These are phyloP conservation scores for Penaeus vannamei DNA, from an alignment of 1,140 invertebrate genomes.

Conservation along the genomic window DNA sequence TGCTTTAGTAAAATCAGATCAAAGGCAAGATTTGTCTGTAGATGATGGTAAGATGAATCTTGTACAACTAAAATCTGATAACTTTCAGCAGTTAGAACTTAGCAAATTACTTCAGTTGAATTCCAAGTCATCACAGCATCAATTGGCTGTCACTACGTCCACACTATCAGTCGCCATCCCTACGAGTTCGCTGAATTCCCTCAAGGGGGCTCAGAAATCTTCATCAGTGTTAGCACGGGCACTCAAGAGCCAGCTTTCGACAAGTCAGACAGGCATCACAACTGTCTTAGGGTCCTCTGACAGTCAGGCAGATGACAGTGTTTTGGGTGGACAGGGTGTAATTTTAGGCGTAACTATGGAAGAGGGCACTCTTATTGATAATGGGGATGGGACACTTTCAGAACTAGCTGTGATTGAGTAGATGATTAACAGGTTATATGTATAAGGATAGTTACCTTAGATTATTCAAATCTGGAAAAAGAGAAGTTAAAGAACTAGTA, in stretches of 20 bases:
- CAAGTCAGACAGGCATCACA: conserved; percentile 29
- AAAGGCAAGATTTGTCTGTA: conserved; percentile 26
- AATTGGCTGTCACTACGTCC: conserved; percentile 52
- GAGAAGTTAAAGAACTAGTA: too few relatives aligned
- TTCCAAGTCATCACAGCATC: conserved; percentile 53
- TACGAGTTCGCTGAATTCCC: conserved; percentile 46
- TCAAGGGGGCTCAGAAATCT: conserved; percentile 47
- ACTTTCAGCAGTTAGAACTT: conserved; percentile 53
- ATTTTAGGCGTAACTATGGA: conserved; percentile 58
- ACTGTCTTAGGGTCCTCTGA: conserved; percentile 41
- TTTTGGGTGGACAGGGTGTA: conserved; percentile 50
- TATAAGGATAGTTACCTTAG: too few relatives aligned
- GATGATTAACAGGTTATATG: too few relatives aligned
- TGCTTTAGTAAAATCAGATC: conserved; percentile 52
- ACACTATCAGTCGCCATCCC: conserved; percentile 57
- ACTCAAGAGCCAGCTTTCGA: conserved; percentile 51
- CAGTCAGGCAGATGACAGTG: conserved; percentile 24
- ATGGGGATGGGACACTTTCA: conserved; percentile 59
- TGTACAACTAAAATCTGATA: conserved; percentile 54
- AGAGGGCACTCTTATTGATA: conserved; percentile 58
- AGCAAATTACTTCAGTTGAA: conserved; percentile 45
- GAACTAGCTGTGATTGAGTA: conserved; percentile 61
- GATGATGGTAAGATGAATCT: conserved; percentile 49
- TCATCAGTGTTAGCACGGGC: conserved; percentile 46
- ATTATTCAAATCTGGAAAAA: too few relatives aligned